Percentiles rank a stretch among this genome's conserved stretches.
Conservation (phyloP, 2,113 vertebrate genomes). For the Maccullochella peelii region DNA sequence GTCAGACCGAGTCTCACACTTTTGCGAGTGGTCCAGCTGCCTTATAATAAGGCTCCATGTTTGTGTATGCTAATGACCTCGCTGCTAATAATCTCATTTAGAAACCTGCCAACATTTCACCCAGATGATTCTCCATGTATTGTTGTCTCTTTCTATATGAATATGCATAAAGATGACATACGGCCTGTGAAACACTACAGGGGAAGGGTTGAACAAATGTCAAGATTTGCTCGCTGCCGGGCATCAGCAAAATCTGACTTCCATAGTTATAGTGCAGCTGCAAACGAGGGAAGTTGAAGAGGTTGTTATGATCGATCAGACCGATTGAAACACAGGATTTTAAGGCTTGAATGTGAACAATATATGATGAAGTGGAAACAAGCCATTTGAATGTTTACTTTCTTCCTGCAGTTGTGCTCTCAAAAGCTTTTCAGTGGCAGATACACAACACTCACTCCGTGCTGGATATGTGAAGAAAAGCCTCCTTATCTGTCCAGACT, state of each 20-base stretch:
- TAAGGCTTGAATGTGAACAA: background rate
- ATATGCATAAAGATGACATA: slow-evolving; percentile 33
- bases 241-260: slow-evolving; percentile 17
- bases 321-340: background rate
- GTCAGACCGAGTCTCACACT: slow-evolving; percentile 73
- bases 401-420: background rate
- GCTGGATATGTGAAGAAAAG: slow-evolving; percentile 23
- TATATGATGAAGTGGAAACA: background rate
- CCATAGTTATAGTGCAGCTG: background rate
- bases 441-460: slow-evolving; percentile 1
- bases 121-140: slow-evolving; percentile 16
- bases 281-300: background rate
- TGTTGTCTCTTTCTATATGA: background rate
- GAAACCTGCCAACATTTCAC: slow-evolving; percentile 64
- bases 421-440: background rate
- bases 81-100: slow-evolving; percentile 80
- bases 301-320: background rate
- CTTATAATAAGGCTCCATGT: slow-evolving; percentile 78
- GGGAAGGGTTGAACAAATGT: slow-evolving; percentile 8
- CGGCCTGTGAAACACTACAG: background rate
- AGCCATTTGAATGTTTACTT: background rate
- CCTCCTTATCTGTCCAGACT: background rate
- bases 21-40: slow-evolving; percentile 76
- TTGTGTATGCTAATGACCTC: slow-evolving; percentile 81
- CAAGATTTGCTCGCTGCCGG: background rate